These are phyloP conservation scores for Chrysolina americana DNA, from an alignment of 2,888 invertebrate species.

Conservation along the genomic window DNA sequence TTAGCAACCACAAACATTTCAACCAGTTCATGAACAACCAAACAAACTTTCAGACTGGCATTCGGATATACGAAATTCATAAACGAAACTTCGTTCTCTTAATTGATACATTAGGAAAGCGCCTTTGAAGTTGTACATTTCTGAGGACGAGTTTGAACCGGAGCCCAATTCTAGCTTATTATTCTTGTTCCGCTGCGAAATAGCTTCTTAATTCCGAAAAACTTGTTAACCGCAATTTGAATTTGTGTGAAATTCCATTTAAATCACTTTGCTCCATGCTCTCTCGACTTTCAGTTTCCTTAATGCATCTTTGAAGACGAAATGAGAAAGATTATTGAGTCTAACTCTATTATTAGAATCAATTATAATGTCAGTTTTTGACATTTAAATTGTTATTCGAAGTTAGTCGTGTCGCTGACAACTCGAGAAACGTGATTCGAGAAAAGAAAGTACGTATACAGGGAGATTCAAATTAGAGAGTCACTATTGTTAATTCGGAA, in stretches of 20 bases:
- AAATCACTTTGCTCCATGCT: conserved; percentile 58
- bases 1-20: background rate
- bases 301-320: conserved; percentile 54
- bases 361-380: conserved; percentile 26
- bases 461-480: too few relatives aligned
- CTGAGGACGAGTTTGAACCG: conserved; percentile 55
- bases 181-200: conserved; percentile 66
- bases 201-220: conserved; percentile 68
- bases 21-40: background rate
- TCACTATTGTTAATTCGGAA: too few relatives aligned
- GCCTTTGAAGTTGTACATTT: conserved; percentile 63
- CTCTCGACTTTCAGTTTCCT: conserved; percentile 45
- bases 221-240: conserved; percentile 68
- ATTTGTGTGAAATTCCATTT: conserved; percentile 67
- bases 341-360: conserved; percentile 51
- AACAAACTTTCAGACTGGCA: conserved; percentile 2
- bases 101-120: conserved; percentile 60
- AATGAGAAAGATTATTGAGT: conserved; percentile 56
- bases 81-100: conserved; percentile 64
- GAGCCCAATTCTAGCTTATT: conserved; percentile 63
- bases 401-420: background rate
- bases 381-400: background rate
- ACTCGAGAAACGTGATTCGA: background rate
- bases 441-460: too few relatives aligned
- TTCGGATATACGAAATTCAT: conserved; percentile 17